These are phyloP conservation scores for Tipula vernalis DNA, from an alignment of 2,888 invertebrate species.

Conservation along the genomic window DNA sequence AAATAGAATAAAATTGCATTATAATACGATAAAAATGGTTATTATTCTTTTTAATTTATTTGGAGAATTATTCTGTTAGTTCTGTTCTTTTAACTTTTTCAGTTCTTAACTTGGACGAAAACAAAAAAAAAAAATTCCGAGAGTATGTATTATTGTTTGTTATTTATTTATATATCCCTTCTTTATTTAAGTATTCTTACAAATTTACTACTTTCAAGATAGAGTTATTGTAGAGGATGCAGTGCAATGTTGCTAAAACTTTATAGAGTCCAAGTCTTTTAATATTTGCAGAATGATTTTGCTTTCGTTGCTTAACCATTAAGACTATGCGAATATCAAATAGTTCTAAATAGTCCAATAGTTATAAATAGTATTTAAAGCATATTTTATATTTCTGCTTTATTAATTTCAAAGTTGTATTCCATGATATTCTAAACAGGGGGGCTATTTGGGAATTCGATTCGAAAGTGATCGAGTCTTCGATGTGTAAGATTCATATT, in stretches of 20 bases:
- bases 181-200: neutral
- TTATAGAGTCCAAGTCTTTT: too few species aligned
- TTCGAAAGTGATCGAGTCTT: too few species aligned
- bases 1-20: neutral
- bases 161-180: neutral
- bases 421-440: too few species aligned
- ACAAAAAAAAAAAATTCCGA: neutral
- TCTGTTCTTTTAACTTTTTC: neutral
- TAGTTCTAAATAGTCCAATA: too few species aligned
- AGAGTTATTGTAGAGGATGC: neutral
- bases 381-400: too few species aligned
- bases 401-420: too few species aligned
- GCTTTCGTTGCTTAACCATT: too few species aligned
- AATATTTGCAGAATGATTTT: too few species aligned
- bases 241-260: neutral
- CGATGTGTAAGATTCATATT: too few species aligned
- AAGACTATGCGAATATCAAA: too few species aligned
- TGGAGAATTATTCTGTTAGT: neutral
- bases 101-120: neutral
- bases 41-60: slow-evolving; percentile 4
- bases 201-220: neutral
- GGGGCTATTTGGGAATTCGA: too few species aligned
- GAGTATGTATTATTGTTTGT: neutral
- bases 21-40: slow-evolving; percentile 1
- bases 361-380: too few species aligned